Conservation (phyloP, 2,888 invertebrate genomes). For the Cabera pusaria region DNA sequence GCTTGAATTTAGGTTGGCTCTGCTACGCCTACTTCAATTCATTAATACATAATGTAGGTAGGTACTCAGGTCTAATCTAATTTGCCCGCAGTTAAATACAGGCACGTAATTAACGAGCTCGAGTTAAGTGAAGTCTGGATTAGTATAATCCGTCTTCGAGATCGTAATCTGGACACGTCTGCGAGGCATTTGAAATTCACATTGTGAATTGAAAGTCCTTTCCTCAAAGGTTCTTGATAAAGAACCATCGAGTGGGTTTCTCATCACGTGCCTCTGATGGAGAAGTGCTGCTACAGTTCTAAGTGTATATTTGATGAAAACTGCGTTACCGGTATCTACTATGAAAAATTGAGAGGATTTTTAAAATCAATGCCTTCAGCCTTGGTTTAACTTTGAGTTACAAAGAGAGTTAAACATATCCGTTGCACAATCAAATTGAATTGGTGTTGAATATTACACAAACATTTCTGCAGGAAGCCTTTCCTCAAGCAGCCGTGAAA, state of each 20-base stretch:
- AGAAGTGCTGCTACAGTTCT: constrained; percentile 11
- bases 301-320: too few relatives aligned
- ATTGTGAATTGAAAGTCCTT: constrained; percentile 49
- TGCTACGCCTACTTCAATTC: too few relatives aligned
- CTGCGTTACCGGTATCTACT: too few relatives aligned
- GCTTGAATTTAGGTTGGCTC: too few relatives aligned
- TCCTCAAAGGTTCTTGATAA: constrained; percentile 44
- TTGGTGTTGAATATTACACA: too few relatives aligned
- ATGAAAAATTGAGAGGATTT: too few relatives aligned
- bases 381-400: too few relatives aligned
- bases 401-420: too few relatives aligned
- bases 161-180: constrained; percentile 42
- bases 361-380: too few relatives aligned
- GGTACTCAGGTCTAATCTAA: constrained; percentile 21
- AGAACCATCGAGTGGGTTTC: constrained; percentile 43
- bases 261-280: constrained; percentile 40
- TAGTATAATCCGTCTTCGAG: constrained; percentile 27
- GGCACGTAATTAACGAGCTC: constrained; percentile 32
- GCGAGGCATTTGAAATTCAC: constrained; percentile 41
- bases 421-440: too few relatives aligned
- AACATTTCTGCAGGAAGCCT: too few relatives aligned
- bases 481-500: too few relatives aligned
- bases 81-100: constrained; percentile 27
- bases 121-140: constrained; percentile 23
- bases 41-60: constrained; percentile 1